Evolutionary conservation across 2,888 invertebrate species (phyloP).

Genomic region (Tortrix viridana): DNA sequence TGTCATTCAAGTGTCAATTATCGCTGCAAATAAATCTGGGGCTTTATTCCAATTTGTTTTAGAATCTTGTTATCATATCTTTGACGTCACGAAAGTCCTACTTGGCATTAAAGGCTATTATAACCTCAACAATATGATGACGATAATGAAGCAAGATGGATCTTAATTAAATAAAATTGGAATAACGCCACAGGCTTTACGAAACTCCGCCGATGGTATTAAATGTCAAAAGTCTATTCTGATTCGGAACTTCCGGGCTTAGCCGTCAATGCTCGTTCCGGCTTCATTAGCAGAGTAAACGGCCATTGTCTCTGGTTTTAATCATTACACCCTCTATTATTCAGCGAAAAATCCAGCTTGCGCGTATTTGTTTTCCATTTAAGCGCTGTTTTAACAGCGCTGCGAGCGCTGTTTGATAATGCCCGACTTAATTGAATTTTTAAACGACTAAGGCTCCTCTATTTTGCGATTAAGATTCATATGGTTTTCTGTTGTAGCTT

Average conservation of each 20-base stretch:
- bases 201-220: too few species aligned
- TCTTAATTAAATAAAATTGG: too few species aligned
- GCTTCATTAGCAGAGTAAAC: conserved; percentile 38
- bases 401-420: conserved; percentile 10
- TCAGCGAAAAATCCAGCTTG: conserved; percentile 25
- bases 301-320: conserved; percentile 38
- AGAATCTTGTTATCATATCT: too few species aligned
- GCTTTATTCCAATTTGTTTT: too few species aligned
- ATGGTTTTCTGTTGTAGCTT: neutral
- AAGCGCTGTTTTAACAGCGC: conserved; percentile 17
- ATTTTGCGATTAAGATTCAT: conserved; percentile 22
- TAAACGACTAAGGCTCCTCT: conserved; percentile 18
- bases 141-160: too few species aligned
- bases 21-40: too few species aligned
- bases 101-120: too few species aligned
- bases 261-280: conserved; percentile 6
- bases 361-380: conserved; percentile 37
- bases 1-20: too few species aligned
- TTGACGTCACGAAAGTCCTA: too few species aligned
- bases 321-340: conserved; percentile 38
- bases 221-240: neutral
- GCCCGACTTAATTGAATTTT: conserved; percentile 32
- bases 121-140: too few species aligned
- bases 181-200: too few species aligned
- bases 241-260: conserved; percentile 3